Conservation (phyloP, 2,888 invertebrate genomes). For the Nephrocerus scutellatus region DNA sequence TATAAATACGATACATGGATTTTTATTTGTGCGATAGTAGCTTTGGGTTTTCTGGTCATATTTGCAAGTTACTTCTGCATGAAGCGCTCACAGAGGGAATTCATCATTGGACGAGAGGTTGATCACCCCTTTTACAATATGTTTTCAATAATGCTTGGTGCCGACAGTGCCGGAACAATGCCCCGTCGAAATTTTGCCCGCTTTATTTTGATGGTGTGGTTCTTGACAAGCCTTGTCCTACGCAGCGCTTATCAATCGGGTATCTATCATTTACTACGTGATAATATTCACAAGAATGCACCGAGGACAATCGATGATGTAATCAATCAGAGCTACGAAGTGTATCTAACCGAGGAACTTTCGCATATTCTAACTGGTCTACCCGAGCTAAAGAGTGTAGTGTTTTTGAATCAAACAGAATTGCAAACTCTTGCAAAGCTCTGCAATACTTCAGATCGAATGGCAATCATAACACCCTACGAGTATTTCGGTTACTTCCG, state of each 20-base stretch:
- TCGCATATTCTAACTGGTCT: constrained; percentile 16
- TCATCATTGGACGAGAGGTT: constrained; percentile 26
- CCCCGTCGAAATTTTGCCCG: constrained; percentile 28
- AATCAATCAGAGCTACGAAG: constrained; percentile 15
- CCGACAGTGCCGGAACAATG: constrained; percentile 14
- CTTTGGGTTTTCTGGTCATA: constrained; percentile 13
- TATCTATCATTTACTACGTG: constrained; percentile 27
- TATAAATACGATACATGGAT: constrained; percentile 24
- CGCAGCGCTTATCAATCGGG: constrained; percentile 29
- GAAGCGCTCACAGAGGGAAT: constrained; percentile 12
- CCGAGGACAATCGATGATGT: constrained; percentile 22
- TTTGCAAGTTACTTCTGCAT: constrained; percentile 5
- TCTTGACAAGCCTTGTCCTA: constrained; percentile 26
- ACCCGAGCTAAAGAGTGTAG: constrained; percentile 10
- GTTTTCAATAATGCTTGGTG: constrained; percentile 26
- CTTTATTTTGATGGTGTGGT: constrained; percentile 28
- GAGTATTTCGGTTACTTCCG: constrained; percentile 25
- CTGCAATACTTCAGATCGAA: constrained; percentile 4
- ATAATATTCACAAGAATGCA: constrained; percentile 19
- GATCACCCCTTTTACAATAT: constrained; percentile 24
- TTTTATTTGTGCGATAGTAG: constrained; percentile 16
- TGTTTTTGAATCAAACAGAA: constrained; percentile 20
- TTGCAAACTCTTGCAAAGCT: constrained; percentile 23
- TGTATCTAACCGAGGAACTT: constrained; percentile 19
- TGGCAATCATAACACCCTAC: constrained; percentile 24